These are phyloP conservation scores for Hydropotes inermis DNA, from an alignment of 2,113 vertebrate genomes.

Conservation along the genomic window DNA sequence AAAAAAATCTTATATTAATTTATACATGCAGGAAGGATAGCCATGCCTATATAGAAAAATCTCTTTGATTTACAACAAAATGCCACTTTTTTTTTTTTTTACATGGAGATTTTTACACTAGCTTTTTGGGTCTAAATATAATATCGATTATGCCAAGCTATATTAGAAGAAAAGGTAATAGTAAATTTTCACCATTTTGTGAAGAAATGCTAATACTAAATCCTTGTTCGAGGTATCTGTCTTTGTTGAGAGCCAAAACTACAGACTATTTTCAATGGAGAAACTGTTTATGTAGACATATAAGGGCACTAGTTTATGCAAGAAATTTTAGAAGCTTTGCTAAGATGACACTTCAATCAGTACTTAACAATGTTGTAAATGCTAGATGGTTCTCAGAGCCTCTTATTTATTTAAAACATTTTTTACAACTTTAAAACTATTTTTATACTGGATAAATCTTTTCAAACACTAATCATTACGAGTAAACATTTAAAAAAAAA, in stretches of 20 bases:
- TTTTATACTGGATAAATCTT: slow-evolving; percentile 85
- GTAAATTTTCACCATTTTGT: slow-evolving; percentile 42
- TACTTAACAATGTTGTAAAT: slow-evolving; percentile 79
- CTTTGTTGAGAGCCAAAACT: slow-evolving; percentile 59
- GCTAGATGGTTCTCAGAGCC: slow-evolving; percentile 79
- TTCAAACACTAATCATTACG: slow-evolving; percentile 83
- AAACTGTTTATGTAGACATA: slow-evolving; percentile 76
- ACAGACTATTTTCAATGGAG: slow-evolving; percentile 67
- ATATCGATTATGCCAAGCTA: slow-evolving; percentile 32
- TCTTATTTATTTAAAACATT: slow-evolving; percentile 85
- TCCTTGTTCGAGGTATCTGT: neutral
- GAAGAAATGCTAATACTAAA: slow-evolving; percentile 43
- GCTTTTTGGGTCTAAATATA: slow-evolving; percentile 27
- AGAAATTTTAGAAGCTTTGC: slow-evolving; percentile 71
- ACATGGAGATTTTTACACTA: neutral
- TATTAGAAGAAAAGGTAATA: slow-evolving; percentile 27
- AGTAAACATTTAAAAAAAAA: slow-evolving; percentile 82
- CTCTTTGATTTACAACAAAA: slow-evolving; percentile 8
- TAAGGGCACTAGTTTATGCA: slow-evolving; percentile 71
- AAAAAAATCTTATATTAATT: slow-evolving; percentile 16
- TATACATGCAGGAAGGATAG: neutral
- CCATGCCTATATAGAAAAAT: neutral
- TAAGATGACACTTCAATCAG: slow-evolving; percentile 73
- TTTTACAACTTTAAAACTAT: slow-evolving; percentile 85
- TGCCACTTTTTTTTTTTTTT: neutral